A percentile compares a stretch with the other conserved stretches of the same genome.
These are phyloP conservation scores for Oryzaephilus surinamensis DNA, from an alignment of 1,140 invertebrate genomes.

Conservation along the genomic window DNA sequence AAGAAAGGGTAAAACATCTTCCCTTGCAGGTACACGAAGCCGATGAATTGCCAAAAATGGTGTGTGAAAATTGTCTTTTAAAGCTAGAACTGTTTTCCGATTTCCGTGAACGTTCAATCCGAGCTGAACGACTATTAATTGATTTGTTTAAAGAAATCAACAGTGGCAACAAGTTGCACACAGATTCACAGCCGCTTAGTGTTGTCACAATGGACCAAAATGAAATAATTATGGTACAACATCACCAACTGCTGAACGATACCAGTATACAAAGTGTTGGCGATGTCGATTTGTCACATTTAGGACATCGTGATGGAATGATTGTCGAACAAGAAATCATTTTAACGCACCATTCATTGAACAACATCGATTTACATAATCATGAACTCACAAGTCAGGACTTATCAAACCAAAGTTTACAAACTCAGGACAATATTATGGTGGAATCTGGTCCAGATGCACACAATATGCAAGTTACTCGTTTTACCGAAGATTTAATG, in stretches of 20 bases:
- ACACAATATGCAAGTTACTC: conserved; percentile 8
- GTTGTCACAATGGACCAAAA: conserved; percentile 19
- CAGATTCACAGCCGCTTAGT: conserved; percentile 26
- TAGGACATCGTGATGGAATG: conserved; percentile 23
- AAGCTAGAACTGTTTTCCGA: conserved; percentile 48
- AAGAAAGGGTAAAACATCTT: conserved; percentile 2
- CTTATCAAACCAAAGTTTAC: conserved; percentile 27
- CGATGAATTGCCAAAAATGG: conserved; percentile 48
- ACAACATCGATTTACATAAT: conserved; percentile 25
- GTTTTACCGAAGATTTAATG: conserved; percentile 17
- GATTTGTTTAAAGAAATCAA: conserved; percentile 41
- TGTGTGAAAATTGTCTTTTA: conserved; percentile 47
- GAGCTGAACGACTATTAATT: conserved; percentile 44
- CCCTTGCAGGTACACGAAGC: conserved; percentile 40
- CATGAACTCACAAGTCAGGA: conserved; percentile 27
- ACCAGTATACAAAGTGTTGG: conserved; percentile 18
- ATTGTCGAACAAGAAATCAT: conserved; percentile 27
- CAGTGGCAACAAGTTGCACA: conserved; percentile 24
- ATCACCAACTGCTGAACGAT: conserved; percentile 24
- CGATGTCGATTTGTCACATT: conserved; percentile 25
- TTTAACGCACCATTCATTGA: conserved; percentile 13
- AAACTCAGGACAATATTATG: conserved; percentile 17
- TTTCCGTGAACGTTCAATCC: conserved; percentile 45
- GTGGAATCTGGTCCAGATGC: conserved; percentile 9
- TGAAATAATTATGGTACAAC: conserved; percentile 26